Percentiles rank a stretch among this genome's conserved stretches.
phyloP scores from a whole-genome alignment of 2,888 invertebrate species.

The Tipula lateralis region DNA sequence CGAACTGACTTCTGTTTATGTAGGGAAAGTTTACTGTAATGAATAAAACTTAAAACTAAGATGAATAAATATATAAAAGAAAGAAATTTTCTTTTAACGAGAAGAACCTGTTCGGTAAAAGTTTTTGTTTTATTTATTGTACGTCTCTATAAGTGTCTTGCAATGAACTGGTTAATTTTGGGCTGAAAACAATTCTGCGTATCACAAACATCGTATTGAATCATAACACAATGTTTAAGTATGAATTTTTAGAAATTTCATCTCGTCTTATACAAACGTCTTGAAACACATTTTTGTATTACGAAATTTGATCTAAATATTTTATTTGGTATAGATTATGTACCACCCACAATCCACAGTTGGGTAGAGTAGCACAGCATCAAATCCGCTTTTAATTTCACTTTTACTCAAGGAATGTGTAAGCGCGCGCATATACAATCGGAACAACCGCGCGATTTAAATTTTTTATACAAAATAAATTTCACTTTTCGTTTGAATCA shows the following conservation, averaged over 20 bases:
- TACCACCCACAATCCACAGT: not conserved
- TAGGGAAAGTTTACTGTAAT: not conserved
- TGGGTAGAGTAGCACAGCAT: not conserved
- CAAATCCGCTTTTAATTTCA: not conserved
- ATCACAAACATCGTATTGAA: not conserved
- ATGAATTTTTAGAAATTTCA: not conserved
- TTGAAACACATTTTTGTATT: not conserved
- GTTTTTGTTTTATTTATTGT: not conserved
- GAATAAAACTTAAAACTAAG: not conserved
- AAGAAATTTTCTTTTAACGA: not conserved
- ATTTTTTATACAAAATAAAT: not conserved
- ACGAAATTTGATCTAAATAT: not conserved
- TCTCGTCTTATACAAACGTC: not conserved
- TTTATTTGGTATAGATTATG: not conserved
- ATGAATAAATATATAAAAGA: not conserved
- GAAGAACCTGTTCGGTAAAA: not conserved
- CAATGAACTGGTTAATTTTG: not conserved
- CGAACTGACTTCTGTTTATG: not conserved
- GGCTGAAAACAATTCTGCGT: not conserved
- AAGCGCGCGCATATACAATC: not conserved
- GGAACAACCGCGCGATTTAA: not conserved
- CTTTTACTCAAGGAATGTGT: not conserved
- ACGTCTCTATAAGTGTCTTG: not conserved
- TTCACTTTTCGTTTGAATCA: slow-evolving; percentile 1
- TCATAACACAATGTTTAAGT: not conserved